These are phyloP conservation scores for Pelusios castaneus DNA, from an alignment of 2,113 vertebrate genomes.

Conservation along the genomic window DNA sequence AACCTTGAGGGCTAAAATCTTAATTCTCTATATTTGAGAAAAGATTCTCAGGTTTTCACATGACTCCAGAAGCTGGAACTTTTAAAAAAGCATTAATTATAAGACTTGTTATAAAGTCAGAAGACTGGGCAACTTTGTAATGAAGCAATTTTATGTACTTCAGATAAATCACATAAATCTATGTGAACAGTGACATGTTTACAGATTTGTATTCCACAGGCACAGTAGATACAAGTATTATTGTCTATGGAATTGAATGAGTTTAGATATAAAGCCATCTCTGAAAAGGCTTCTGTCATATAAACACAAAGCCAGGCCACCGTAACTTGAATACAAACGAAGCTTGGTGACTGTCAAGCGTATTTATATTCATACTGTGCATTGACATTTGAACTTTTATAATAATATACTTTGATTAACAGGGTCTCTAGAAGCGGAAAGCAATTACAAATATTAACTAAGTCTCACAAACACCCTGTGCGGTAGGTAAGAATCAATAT, in stretches of 20 bases:
- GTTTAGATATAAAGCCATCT: no score
- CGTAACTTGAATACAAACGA: no score
- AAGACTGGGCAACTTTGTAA: background rate
- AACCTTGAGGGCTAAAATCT: background rate
- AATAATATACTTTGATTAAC: background rate
- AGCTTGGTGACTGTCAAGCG: no score
- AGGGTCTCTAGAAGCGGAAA: background rate
- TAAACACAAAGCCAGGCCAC: no score
- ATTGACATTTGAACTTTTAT: no score
- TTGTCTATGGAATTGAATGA: no score
- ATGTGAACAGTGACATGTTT: no score
- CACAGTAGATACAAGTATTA: no score
- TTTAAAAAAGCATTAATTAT: background rate
- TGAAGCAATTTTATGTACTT: fast-evolving
- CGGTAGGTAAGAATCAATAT: background rate
- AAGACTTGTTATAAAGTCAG: background rate
- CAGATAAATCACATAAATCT: background rate
- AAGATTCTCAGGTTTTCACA: background rate
- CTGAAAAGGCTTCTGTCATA: no score
- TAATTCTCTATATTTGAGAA: background rate
- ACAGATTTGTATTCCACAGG: no score
- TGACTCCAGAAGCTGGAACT: background rate
- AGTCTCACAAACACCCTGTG: background rate
- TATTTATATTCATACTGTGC: no score
- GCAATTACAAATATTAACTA: background rate